These are phyloP conservation scores for Pseudachorutes palmiensis DNA, from an alignment of 1,140 invertebrate genomes.

Conservation along the genomic window DNA sequence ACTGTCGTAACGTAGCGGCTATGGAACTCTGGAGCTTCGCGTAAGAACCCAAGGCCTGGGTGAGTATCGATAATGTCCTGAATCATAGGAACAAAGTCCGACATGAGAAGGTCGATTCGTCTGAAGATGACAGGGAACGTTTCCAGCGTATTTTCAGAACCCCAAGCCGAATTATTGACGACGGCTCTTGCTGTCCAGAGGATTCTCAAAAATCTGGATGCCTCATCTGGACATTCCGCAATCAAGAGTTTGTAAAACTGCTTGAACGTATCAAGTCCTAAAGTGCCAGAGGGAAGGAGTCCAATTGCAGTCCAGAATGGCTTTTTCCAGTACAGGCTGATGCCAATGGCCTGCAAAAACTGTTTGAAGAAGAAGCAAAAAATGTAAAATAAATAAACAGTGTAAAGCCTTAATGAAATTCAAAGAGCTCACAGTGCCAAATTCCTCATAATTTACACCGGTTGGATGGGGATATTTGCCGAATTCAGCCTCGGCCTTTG, in stretches of 20 bases:
- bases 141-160: not conserved
- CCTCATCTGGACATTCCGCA: slow-evolving; percentile 77
- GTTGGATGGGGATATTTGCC: slow-evolving; percentile 16
- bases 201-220: slow-evolving; percentile 82
- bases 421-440: slow-evolving; percentile 28
- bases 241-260: slow-evolving; percentile 29
- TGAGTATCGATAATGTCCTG: slow-evolving; percentile 99
- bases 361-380: slow-evolving; percentile 29
- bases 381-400: slow-evolving; percentile 5
- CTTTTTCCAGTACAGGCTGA: slow-evolving; percentile 89
- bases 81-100: slow-evolving; percentile 81
- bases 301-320: slow-evolving; percentile 78
- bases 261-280: slow-evolving; percentile 22
- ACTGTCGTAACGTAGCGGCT: slow-evolving; percentile 55
- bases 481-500: slow-evolving; percentile 26
- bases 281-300: slow-evolving; percentile 45
- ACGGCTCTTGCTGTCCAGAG: slow-evolving; percentile 43
- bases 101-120: slow-evolving; percentile 29
- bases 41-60: slow-evolving; percentile 81
- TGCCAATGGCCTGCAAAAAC: slow-evolving; percentile 41
- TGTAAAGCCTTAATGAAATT: too few species aligned
- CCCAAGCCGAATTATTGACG: not conserved
- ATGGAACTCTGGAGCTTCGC: slow-evolving; percentile 97
- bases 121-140: slow-evolving; percentile 10
- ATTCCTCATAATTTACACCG: slow-evolving; percentile 19